phyloP scores from a whole-genome alignment of 37 sponge, comb jelly and placozoan genomes.

The Crambe crambe region DNA sequence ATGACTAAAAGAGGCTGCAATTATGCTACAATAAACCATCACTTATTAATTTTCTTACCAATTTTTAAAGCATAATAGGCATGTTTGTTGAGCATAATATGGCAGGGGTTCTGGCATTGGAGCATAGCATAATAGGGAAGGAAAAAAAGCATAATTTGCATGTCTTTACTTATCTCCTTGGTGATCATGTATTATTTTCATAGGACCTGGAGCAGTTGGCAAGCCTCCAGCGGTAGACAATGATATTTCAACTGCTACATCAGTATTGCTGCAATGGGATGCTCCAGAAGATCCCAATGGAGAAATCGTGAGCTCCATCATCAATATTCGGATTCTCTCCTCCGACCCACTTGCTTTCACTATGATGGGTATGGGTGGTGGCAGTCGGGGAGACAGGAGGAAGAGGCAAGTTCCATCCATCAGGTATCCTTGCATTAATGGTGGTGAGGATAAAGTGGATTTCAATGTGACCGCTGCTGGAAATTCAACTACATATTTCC shows the following conservation, averaged over 20 bases:
- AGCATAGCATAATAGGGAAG: too few relatives aligned
- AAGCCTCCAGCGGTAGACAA: neutral
- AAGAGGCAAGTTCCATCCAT: constrained; percentile 16
- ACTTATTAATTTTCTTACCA: too few relatives aligned
- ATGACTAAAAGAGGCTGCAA: too few relatives aligned
- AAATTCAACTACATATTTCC: neutral
- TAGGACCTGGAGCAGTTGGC: neutral
- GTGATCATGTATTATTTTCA: too few relatives aligned
- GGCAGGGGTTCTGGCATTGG: too few relatives aligned
- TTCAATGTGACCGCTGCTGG: constrained; percentile 5
- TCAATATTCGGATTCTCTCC: constrained; percentile 18
- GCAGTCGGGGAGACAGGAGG: neutral
- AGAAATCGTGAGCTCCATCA: constrained; percentile 4
- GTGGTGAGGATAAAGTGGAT: constrained; percentile 8
- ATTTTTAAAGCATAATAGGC: too few relatives aligned
- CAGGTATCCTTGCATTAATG: constrained; percentile 12
- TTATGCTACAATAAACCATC: too few relatives aligned
- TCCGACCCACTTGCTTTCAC: neutral
- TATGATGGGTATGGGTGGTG: neutral
- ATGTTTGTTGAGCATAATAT: too few relatives aligned
- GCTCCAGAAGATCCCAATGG: constrained; percentile 36
- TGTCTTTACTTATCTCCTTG: too few relatives aligned
- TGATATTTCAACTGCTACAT: neutral
- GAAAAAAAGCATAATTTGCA: too few relatives aligned
- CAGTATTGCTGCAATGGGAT: constrained; percentile 10